A percentile compares a stretch with the other conserved stretches of the same genome.
These are phyloP conservation scores for Phrynosoma blainvillii DNA, from an alignment of 2,113 vertebrate species.

Conservation along the genomic window DNA sequence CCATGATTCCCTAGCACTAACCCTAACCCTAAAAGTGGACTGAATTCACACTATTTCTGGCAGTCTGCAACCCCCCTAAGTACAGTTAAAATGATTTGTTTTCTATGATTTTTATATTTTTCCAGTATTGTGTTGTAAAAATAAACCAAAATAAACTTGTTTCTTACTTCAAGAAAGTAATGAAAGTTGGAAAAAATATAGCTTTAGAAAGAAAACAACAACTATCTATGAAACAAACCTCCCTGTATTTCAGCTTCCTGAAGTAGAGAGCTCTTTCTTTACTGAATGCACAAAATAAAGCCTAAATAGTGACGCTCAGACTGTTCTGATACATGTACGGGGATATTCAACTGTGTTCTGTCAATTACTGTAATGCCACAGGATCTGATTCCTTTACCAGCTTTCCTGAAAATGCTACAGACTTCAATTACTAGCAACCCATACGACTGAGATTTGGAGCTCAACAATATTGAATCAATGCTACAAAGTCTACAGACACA, in stretches of 20 bases:
- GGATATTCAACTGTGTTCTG: conserved; percentile 72
- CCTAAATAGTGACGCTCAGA: conserved; percentile 55
- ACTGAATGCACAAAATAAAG: conserved; percentile 60
- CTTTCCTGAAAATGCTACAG: conserved; percentile 67
- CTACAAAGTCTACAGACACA: conserved; percentile 36
- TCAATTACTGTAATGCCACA: conserved; percentile 66
- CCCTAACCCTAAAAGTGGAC: too few relatives aligned
- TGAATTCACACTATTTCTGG: too few relatives aligned
- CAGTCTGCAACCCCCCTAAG: too few relatives aligned
- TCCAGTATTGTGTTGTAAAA: conserved; percentile 67
- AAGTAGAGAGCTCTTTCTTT: conserved; percentile 66
- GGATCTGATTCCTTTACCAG: conserved; percentile 74
- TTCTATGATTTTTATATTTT: conserved; percentile 42
- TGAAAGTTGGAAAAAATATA: conserved; percentile 71
- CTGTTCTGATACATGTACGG: conserved; percentile 69
- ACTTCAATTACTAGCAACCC: conserved; percentile 65
- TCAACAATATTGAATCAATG: conserved; percentile 73
- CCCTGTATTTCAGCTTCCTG: conserved; percentile 59
- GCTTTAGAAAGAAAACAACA: conserved; percentile 67
- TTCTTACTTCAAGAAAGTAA: conserved; percentile 69
- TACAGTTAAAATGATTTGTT: conserved; percentile 12
- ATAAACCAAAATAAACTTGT: conserved; percentile 24
- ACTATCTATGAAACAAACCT: conserved; percentile 39
- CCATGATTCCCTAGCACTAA: too few relatives aligned
- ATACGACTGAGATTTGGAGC: conserved; percentile 61